Evolutionary conservation across 2,113 vertebrate species (phyloP), one percentile per base, ranked within the genome.

Genomic region (Andinoacara biseriatus): DNA sequence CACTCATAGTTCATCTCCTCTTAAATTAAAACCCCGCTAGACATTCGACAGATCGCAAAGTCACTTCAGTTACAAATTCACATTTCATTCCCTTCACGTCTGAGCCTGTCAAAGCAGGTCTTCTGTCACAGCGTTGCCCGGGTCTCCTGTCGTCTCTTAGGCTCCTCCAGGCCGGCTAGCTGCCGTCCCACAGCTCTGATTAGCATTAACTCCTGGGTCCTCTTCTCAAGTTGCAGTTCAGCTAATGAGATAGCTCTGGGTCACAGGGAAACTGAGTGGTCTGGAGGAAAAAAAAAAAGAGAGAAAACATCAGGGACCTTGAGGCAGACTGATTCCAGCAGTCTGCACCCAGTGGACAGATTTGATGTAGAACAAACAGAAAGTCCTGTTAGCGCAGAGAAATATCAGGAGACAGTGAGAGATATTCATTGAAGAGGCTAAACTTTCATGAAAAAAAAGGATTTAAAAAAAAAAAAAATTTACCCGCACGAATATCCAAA

Each of bases 181-280:
- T 78, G 76, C 81, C 60, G 49, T 88, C 86, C 90, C 88, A 82
- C 75, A 74, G 87, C 82, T 90, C 90, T 85, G 87, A 90, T 90
- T 91, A 89, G 78, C 86, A 89, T 93, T 61, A 80, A 80, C 89
- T 81, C 65, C 52, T n/a, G 20, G 86, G 81, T 60, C 33, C 63
- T 77, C 54, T 76, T 69, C 84, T 86, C 78, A 61, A 24, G 74
- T 72, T 62, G 74, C 83, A 26, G 63, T 43, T 56, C 75, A 61
- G 78, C 80, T 90, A 92, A 91, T 93, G 83, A 90, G 89, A 90
- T 86, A 58, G 86, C 90, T 81, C 74, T 80, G 83, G 78, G 81
- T 90, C 86, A 83, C 82, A 82, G 57, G 77, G 75, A 92, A 85
- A 76, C 82, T 17, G 33, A 76, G 74, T 18, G 83, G 85, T 85